Conservation (phyloP, 35 echinoderm and acorn worm species). For the Strongylocentrotus purpuratus region DNA sequence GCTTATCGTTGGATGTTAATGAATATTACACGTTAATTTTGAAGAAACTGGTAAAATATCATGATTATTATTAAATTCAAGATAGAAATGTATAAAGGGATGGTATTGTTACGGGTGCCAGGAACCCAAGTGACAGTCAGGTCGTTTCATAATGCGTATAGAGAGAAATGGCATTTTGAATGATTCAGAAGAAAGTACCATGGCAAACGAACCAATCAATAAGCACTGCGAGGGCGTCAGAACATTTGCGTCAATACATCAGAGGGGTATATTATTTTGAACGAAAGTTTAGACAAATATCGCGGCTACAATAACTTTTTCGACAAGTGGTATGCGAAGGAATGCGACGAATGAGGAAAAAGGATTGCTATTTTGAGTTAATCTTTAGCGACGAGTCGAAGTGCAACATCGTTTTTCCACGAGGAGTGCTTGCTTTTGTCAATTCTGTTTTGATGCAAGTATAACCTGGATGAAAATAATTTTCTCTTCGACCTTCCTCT, state of each 20-base stretch:
- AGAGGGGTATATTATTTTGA: background rate
- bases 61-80: background rate
- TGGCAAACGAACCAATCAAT: background rate
- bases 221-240: background rate
- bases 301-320: conserved; percentile 3
- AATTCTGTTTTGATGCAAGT: background rate
- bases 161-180: background rate
- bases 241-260: conserved; percentile 34
- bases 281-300: background rate
- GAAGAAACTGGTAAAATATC: background rate
- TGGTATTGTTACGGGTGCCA: too few relatives aligned
- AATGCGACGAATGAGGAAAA: background rate
- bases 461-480: background rate
- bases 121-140: background rate
- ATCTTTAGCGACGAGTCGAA: background rate
- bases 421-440: background rate
- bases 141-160: background rate
- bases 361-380: background rate
- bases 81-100: background rate
- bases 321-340: background rate
- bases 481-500: background rate
- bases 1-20: too few relatives aligned
- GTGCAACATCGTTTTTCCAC: background rate
- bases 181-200: background rate
- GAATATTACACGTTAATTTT: background rate